Percentiles rank a stretch among this genome's conserved stretches.
Conservation (phyloP, 2,797 vertebrate genomes). For the Eulemur mongoz region DNA sequence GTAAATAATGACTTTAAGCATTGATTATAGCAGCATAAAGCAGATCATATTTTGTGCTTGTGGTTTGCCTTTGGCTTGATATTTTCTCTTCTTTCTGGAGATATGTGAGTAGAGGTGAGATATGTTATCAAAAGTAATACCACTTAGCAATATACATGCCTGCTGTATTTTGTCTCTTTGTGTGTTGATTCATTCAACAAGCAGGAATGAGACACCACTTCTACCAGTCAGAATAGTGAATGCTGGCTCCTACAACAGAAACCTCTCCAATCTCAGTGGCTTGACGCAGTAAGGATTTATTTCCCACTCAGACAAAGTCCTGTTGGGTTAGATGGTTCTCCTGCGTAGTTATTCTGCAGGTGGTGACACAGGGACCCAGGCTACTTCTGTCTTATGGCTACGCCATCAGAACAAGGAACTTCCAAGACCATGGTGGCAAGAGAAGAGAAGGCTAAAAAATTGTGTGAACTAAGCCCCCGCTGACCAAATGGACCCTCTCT, state of each 20-base stretch:
- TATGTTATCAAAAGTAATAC: background rate
- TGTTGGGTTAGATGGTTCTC: too few species aligned
- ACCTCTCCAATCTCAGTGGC: background rate
- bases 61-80: background rate
- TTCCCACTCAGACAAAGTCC: background rate
- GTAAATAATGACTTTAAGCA: background rate
- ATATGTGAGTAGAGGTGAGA: background rate
- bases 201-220: background rate
- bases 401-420: background rate
- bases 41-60: background rate
- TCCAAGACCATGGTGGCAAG: background rate
- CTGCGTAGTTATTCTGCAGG: background rate
- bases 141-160: background rate
- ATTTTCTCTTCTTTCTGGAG: slow-evolving; percentile 13
- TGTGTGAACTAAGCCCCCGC: background rate
- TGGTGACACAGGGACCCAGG: background rate
- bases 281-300: background rate
- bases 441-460: background rate
- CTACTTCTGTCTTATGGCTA: background rate
- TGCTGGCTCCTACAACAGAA: background rate
- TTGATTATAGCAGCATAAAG: background rate
- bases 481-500: background rate
- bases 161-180: background rate
- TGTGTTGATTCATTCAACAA: background rate
- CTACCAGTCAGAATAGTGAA: background rate